Evolutionary conservation across 2,113 vertebrate species (phyloP).

Genomic region (Siniperca knerii): DNA sequence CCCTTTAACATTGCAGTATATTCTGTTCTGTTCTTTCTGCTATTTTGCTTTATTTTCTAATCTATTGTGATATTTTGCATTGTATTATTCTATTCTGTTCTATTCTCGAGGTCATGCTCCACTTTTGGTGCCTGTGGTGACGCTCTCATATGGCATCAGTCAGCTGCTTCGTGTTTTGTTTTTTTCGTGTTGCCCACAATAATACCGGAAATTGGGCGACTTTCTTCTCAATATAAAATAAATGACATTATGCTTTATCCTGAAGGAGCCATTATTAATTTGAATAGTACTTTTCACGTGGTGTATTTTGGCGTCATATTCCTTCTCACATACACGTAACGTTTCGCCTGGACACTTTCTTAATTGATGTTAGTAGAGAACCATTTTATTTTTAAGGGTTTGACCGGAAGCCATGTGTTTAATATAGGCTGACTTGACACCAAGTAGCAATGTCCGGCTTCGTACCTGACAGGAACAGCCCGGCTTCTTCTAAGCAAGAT

Average conservation of each 20-base stretch:
- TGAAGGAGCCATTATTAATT: neutral
- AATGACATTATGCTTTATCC: neutral
- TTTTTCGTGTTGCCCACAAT: no score
- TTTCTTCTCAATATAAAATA: slow-evolving; percentile 47
- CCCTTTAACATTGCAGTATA: neutral
- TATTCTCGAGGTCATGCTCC: slow-evolving; percentile 21
- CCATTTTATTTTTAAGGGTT: slow-evolving; percentile 37
- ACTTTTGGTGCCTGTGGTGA: slow-evolving; percentile 31
- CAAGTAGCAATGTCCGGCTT: slow-evolving; percentile 54
- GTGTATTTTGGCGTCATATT: neutral
- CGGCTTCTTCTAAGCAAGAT: slow-evolving; percentile 15
- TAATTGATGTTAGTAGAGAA: fast-evolving
- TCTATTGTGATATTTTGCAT: neutral
- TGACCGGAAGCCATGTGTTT: slow-evolving; percentile 27
- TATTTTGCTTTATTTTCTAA: neutral
- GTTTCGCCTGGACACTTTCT: fast-evolving
- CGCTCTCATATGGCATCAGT: slow-evolving; percentile 41
- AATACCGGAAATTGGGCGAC: neutral
- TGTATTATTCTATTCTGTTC: neutral
- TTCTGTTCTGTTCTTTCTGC: neutral
- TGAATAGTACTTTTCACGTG: neutral
- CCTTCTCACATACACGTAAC: fast-evolving
- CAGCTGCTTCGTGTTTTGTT: slow-evolving; percentile 39
- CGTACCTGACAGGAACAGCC: slow-evolving; percentile 19
- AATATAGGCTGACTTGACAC: neutral